Evolutionary conservation across 2,113 vertebrate species (phyloP).

Genomic region (Puntigrus tetrazona): DNA sequence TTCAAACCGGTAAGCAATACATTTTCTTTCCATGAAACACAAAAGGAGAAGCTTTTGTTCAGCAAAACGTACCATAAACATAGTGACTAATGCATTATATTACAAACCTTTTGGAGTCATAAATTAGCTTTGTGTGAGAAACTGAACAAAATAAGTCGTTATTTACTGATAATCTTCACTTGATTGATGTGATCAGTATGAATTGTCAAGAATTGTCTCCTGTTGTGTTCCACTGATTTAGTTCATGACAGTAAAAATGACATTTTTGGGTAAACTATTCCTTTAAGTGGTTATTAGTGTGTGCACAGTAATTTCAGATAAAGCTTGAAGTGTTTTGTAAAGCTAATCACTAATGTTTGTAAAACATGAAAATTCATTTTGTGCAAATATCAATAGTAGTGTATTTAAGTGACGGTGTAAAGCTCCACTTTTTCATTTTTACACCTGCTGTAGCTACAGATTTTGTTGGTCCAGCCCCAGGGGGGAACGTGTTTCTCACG

Average conservation of each 20-base stretch:
- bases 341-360: background rate
- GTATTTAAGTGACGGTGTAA: conserved; percentile 77
- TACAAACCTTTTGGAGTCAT: background rate
- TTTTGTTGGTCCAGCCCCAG: conserved; percentile 80
- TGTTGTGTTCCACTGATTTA: background rate
- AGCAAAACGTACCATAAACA: background rate
- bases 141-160: background rate
- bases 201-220: background rate
- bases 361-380: background rate
- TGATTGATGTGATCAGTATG: background rate
- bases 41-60: background rate
- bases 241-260: background rate
- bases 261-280: background rate
- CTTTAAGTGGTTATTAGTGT: background rate
- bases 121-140: background rate
- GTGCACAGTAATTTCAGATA: background rate
- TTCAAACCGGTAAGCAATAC: background rate
- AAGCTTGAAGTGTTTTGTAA: background rate
- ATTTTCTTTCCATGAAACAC: background rate
- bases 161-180: background rate
- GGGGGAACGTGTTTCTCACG: conserved; percentile 73
- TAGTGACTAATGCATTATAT: background rate
- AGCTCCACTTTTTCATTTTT: conserved; percentile 84
- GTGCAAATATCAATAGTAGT: background rate
- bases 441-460: conserved; percentile 90